Evolutionary conservation across 1,140 invertebrate genomes (phyloP), one percentile per base, ranked within the genome.

Genomic region (Drepana arcuata): DNA sequence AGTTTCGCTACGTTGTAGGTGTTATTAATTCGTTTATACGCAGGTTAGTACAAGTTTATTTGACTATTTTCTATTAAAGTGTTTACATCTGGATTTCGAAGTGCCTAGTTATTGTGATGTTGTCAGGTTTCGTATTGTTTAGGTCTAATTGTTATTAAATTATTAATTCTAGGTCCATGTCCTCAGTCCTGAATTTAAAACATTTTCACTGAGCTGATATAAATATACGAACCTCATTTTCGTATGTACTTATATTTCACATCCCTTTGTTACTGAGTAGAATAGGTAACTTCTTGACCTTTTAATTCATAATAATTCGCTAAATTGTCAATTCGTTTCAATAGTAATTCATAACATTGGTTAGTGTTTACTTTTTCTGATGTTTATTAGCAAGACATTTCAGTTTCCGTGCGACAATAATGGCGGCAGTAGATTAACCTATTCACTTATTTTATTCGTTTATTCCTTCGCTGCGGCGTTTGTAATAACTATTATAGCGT

Each of bases 31-130:
- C 40, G 41, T 54, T 72, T 52, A 46, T 39, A 37, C 28, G 53
- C 53, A 79, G 74, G 74, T 82, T 60, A 70, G 72, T 82, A 65
- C 25, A 25, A 28, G 24, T 59, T 65, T 69, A 35, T 37, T 56
- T 65, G 12, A 52, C 35, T 56, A 65, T 72, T 75, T 79, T 72
- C 50, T 62, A n/a, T 41, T 54, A 68, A 79, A 74, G 66, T 84
- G 80, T 84, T 82, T 83, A 83, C 81, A 83, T 84, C 81, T 79
- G 67, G 73, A 71, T 83, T 81, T 79, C 55, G 42, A 59, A 77
- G 43, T 56, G 48, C 55, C 41, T 72, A 59, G 50, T 60, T 78
- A 63, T 74, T 74, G 67, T 67, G 65, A 65, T 79, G 64, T 64
- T 68, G 58, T 65, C 57, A 68, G 59, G n/a, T n/a, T n/a, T 26